Percentiles rank a stretch among this genome's conserved stretches.
phyloP scores from a whole-genome alignment of 1,140 invertebrate species.

The Reticulitermes speratus region DNA sequence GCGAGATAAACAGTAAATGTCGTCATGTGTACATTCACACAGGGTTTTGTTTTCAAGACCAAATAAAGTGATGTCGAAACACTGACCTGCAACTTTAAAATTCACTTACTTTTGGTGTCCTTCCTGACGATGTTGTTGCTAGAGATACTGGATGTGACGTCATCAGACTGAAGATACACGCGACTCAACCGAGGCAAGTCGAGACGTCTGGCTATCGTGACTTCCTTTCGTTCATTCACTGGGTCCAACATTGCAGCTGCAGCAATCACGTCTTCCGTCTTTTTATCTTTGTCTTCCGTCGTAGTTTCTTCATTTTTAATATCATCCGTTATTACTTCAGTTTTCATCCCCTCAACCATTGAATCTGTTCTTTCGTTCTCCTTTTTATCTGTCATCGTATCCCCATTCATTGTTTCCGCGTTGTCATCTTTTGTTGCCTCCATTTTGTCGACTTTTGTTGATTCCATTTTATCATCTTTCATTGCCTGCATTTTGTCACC shows the following conservation, averaged over 20 bases:
- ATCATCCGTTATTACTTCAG: background rate
- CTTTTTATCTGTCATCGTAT: constrained; percentile 47
- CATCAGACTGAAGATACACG: background rate
- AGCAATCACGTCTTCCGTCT: constrained; percentile 45
- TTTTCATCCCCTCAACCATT: background rate
- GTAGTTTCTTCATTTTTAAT: background rate
- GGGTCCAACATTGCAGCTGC: constrained; percentile 36
- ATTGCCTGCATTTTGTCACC: constrained; percentile 40
- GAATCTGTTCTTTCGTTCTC: background rate
- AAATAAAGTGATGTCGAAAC: too few species aligned
- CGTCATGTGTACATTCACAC: too few species aligned
- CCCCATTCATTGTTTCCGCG: constrained; percentile 39
- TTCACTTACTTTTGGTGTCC: constrained; percentile 46
- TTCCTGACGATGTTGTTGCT: constrained; percentile 52
- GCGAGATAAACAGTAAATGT: too few species aligned
- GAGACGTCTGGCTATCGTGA: constrained; percentile 47
- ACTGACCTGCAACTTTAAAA: too few species aligned
- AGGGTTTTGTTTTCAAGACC: too few species aligned
- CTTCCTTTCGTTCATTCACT: constrained; percentile 44
- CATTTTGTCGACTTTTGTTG: constrained; percentile 27
- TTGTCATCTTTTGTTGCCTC: too few species aligned
- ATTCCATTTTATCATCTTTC: background rate
- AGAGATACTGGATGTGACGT: constrained; percentile 46
- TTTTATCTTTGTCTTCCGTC: constrained; percentile 50
- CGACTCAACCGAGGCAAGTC: constrained; percentile 37